Evolutionary conservation across 1,140 invertebrate genomes (phyloP), one percentile per base, ranked within the genome.

Genomic region (Dendroctonus valens): DNA sequence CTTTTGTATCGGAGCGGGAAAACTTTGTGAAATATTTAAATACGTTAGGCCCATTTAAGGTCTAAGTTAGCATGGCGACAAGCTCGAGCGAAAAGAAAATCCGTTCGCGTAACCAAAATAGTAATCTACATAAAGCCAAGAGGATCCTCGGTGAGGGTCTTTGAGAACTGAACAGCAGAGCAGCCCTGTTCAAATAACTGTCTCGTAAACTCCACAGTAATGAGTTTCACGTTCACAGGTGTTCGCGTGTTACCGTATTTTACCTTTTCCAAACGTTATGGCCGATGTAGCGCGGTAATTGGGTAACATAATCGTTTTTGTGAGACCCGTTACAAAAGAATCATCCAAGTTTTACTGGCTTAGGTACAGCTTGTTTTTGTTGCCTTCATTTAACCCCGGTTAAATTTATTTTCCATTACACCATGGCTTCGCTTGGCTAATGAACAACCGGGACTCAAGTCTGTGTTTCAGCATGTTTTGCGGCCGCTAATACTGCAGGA

Each of bases 221-320:
- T 68, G 67, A 68, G 67, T 68, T 68, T 53, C 61, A 68, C 67
- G 67, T 68, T 68, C 67, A 68, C 67, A 68, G 67, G 67, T 68
- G 67, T 68, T 68, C 55, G 49, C 50, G 54, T 59, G 67, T 64
- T 58, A 14, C 26, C 60, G 60, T 68, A 68, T 68, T 68, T 68
- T 68, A 64, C 53, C 59, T 64, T 63, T 55, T 11, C 57, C 38
- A 40, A 54, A 55, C 37, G 54, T 37, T 61, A 52, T 61, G 53
- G 12, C 57, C 58, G 41, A 12, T 67, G 65, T 67, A 65, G 54
- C 46, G 54, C 40, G 65, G 65, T 67, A 67, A 67, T 67, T 67
- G 65, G 49, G 51, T 61, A 55, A 59, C 59, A 48, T 61, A 67
- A 61, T 61, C 55, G 59, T 54, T 67, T 67, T 61, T 60, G 51